Evolutionary conservation across 2,113 vertebrate genomes (phyloP).

Genomic region (Motacilla alba): DNA sequence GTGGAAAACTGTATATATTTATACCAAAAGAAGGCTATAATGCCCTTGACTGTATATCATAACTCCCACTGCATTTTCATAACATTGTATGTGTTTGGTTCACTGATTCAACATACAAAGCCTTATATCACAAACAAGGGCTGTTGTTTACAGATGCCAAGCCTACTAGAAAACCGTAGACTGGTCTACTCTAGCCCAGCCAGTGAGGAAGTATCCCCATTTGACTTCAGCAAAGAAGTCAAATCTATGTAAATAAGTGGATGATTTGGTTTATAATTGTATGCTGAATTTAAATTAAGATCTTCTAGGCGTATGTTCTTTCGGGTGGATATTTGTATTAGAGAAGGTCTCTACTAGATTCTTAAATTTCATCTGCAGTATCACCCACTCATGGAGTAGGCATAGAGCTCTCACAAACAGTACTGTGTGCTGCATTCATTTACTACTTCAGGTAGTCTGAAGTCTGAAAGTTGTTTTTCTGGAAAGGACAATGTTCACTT

Average conservation of each 20-base stretch:
- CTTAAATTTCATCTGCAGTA: neutral
- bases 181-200: neutral
- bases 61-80: neutral
- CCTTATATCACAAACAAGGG: neutral
- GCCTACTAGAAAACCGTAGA: neutral
- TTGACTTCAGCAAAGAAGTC: neutral
- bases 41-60: neutral
- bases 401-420: neutral
- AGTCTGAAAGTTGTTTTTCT: neutral
- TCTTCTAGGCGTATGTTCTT: neutral
- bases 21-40: neutral
- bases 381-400: neutral
- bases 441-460: neutral
- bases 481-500: neutral
- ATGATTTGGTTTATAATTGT: neutral
- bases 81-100: neutral
- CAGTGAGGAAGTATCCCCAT: neutral
- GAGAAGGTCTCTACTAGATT: neutral
- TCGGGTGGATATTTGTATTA: neutral
- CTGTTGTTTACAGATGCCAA: neutral
- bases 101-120: neutral
- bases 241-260: neutral
- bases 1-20: neutral
- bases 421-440: neutral
- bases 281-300: neutral